Conservation (phyloP, 2,888 invertebrate species). For the Cephus nigrinus region DNA sequence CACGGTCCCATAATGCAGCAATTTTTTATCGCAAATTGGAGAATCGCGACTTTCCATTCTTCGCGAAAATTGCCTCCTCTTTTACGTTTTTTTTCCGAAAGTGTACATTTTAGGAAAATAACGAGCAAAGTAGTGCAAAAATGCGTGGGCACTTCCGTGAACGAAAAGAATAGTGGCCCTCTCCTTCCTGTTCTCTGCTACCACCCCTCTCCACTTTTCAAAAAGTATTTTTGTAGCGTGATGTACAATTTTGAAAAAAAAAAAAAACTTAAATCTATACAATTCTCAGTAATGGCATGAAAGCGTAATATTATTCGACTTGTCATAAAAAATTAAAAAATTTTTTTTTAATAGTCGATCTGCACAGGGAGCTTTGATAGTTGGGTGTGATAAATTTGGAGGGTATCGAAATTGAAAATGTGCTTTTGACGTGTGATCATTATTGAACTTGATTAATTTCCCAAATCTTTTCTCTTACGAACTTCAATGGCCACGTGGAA, state of each 20-base stretch:
- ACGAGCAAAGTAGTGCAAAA: not conserved
- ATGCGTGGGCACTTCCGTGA: not conserved
- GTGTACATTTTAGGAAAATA: not conserved
- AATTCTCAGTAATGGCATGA: too few relatives aligned
- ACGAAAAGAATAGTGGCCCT: not conserved
- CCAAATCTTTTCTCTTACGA: not conserved
- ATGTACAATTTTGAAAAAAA: not conserved
- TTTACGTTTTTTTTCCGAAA: not conserved
- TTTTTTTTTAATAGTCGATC: too few relatives aligned
- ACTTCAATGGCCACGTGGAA: not conserved
- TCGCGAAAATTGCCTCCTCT: not conserved
- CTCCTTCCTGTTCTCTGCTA: not conserved
- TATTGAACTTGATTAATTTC: not conserved
- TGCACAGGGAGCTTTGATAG: too few relatives aligned
- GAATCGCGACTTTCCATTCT: not conserved
- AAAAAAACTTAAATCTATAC: too few relatives aligned
- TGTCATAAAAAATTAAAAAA: not conserved
- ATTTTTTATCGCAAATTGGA: not conserved
- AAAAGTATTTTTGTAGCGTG: not conserved
- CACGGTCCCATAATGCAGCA: not conserved
- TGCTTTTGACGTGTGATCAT: not conserved
- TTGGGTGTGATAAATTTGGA: not conserved
- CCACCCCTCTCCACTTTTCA: not conserved
- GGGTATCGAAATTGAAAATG: not conserved
- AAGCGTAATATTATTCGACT: not conserved